Evolutionary conservation across 2,888 invertebrate genomes (phyloP).

Genomic region (Hemaris fuciformis): DNA sequence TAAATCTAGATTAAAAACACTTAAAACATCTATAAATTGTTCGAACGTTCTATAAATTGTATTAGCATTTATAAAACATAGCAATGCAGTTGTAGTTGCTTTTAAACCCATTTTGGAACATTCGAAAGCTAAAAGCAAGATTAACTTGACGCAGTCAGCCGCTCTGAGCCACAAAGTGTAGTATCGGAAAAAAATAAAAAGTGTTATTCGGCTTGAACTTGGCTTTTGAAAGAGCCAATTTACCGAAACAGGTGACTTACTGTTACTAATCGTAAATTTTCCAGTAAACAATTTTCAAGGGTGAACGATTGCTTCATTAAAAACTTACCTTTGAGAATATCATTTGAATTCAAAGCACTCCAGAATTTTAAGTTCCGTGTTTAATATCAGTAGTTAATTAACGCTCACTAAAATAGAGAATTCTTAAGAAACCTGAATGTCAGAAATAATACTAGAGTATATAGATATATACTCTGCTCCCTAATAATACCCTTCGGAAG

Average conservation of each 20-base stretch:
- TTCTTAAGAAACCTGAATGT: too few species aligned
- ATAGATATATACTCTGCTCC: too few species aligned
- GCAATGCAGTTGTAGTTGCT: not conserved
- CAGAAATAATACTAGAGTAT: too few species aligned
- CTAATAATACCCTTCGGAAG: too few species aligned
- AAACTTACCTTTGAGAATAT: too few species aligned
- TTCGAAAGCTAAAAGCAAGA: slow-evolving; percentile 7
- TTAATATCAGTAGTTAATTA: too few species aligned
- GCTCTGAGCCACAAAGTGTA: not conserved
- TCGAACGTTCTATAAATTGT: not conserved
- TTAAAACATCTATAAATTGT: not conserved
- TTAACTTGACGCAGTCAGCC: not conserved
- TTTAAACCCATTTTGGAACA: not conserved
- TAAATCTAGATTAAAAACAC: not conserved
- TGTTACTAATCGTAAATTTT: not conserved
- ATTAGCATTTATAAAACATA: not conserved
- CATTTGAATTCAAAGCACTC: too few species aligned
- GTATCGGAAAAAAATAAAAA: slow-evolving; percentile 6
- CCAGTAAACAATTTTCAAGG: not conserved
- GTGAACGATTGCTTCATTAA: not conserved
- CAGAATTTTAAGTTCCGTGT: too few species aligned
- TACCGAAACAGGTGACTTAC: not conserved
- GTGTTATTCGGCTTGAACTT: not conserved
- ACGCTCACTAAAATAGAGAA: too few species aligned
- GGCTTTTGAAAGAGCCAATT: slow-evolving; percentile 19